Percentiles rank a stretch among this genome's conserved stretches.
These are phyloP conservation scores for Pseudorectes ferrugineus DNA, from an alignment of 2,113 vertebrate species.

Conservation along the genomic window DNA sequence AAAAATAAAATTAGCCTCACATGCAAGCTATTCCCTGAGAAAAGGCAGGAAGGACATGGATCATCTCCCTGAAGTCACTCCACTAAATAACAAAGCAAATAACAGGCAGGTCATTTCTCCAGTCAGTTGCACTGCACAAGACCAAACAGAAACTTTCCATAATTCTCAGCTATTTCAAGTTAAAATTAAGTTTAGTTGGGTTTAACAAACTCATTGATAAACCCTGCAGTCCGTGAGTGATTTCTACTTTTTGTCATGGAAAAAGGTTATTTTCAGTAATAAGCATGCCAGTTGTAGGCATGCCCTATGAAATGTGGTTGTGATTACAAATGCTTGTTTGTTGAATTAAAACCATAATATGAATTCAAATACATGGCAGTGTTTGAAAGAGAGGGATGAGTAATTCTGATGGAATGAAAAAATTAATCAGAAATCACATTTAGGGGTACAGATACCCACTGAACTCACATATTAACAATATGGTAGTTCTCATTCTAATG, in stretches of 20 bases:
- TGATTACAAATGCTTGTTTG: conserved; percentile 29
- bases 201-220: conserved; percentile 51
- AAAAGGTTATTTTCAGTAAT: conserved; percentile 44
- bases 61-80: background rate
- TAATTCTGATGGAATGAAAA: conserved; percentile 13
- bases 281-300: conserved; percentile 26
- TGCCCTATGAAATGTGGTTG: conserved; percentile 33
- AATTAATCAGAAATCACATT: background rate
- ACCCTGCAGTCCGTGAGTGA: conserved; percentile 52
- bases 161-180: conserved; percentile 41
- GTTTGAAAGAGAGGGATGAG: conserved; percentile 12
- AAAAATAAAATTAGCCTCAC: background rate
- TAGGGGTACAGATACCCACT: background rate
- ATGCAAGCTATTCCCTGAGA: background rate
- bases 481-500: conserved; percentile 43
- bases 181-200: conserved; percentile 56
- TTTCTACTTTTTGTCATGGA: conserved; percentile 46
- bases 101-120: background rate
- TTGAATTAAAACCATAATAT: conserved; percentile 1
- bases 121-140: conserved; percentile 68
- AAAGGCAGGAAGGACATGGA: background rate
- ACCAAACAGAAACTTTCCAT: conserved; percentile 60
- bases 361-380: conserved; percentile 31
- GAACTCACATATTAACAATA: conserved; percentile 60
- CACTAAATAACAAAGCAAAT: background rate